Evolutionary conservation across 2,797 vertebrate species (phyloP).

Genomic region (Selene dorsalis): DNA sequence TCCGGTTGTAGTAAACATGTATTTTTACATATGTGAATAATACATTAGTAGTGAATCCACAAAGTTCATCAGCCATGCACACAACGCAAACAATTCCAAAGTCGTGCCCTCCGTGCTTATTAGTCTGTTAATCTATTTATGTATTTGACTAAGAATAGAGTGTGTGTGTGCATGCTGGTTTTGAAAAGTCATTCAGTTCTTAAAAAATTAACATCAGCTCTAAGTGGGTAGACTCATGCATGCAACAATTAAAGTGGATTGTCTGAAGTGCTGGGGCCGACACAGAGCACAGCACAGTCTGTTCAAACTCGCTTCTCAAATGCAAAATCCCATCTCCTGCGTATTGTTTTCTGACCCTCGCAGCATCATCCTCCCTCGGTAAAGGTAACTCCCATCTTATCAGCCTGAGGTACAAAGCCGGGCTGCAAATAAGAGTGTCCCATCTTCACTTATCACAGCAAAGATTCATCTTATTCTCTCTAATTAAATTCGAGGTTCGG

Average conservation of each 20-base stretch:
- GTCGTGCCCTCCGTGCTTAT: conserved; percentile 46
- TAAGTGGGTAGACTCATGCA: conserved; percentile 11
- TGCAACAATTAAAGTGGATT: not conserved
- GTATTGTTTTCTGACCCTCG: conserved; percentile 28
- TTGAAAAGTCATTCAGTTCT: conserved; percentile 19
- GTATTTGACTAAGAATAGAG: conserved; percentile 40
- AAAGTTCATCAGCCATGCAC: conserved; percentile 46
- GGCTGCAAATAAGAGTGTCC: conserved; percentile 12
- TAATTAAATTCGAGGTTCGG: conserved; percentile 19
- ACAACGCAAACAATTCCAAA: conserved; percentile 48
- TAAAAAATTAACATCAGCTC: conserved; percentile 5
- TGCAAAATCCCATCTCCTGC: conserved; percentile 9
- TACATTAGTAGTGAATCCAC: conserved; percentile 33
- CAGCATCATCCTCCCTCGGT: not conserved
- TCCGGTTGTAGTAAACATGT: conserved; percentile 13
- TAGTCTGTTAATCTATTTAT: conserved; percentile 48
- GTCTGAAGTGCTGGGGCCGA: not conserved
- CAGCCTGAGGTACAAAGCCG: conserved; percentile 19
- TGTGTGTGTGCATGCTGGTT: not conserved
- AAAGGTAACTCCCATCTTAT: not conserved
- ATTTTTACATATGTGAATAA: conserved; percentile 43
- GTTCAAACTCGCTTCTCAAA: conserved; percentile 4
- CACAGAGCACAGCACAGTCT: not conserved
- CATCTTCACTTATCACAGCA: conserved; percentile 10
- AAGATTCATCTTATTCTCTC: conserved; percentile 20